These are phyloP conservation scores for Porphyrio hochstetteri DNA, from an alignment of 2,113 vertebrate species.

Conservation along the genomic window DNA sequence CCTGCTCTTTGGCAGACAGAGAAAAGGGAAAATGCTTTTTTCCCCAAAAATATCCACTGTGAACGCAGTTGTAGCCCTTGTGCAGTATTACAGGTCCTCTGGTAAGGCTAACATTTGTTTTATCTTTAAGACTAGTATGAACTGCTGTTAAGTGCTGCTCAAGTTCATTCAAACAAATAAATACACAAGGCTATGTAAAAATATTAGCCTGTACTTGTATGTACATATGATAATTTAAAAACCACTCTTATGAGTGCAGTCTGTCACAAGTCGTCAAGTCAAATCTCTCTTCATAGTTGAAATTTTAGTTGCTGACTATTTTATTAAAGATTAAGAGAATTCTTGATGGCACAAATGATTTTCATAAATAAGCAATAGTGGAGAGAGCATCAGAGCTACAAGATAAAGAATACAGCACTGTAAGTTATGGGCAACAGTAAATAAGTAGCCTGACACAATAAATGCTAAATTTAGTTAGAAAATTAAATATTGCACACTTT, in stretches of 20 bases:
- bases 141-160: neutral
- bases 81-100: neutral
- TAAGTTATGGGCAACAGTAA: neutral
- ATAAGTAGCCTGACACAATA: neutral
- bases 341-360: neutral
- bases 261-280: neutral
- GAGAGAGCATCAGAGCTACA: neutral
- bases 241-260: neutral
- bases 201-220: neutral
- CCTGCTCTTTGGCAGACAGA: neutral
- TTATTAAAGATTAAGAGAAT: neutral
- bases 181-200: neutral
- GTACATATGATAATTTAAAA: neutral
- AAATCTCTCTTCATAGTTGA: neutral
- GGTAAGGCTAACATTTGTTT: neutral
- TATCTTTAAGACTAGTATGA: neutral
- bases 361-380: constrained; percentile 1
- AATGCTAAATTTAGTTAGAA: neutral
- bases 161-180: neutral
- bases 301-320: neutral
- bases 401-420: neutral
- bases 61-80: fast-evolving
- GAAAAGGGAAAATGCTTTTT: neutral
- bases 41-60: neutral
- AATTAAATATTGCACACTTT: neutral